Conservation (phyloP, 1,140 invertebrate genomes). For the Eurosta solidaginis region DNA sequence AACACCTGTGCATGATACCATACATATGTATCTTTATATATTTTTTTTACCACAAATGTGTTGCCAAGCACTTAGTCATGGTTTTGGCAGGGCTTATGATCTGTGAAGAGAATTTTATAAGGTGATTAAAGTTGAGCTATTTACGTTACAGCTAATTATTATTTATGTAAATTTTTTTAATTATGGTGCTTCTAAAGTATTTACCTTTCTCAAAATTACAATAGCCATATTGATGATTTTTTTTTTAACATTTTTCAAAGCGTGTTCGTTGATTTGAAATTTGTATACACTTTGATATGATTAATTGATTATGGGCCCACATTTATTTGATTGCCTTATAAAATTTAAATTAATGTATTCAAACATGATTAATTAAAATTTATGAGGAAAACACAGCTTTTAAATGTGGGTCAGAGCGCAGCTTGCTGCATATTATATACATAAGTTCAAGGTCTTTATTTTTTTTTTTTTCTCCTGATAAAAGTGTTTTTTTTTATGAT, state of each 20-base stretch:
- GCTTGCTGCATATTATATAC: too few species aligned
- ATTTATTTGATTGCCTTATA: too few species aligned
- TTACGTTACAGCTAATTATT: slow-evolving; percentile 10
- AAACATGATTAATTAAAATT: too few species aligned
- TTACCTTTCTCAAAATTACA: background rate
- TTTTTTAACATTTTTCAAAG: too few species aligned
- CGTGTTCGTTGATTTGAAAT: background rate
- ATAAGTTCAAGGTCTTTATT: too few species aligned
- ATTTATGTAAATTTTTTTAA: slow-evolving; percentile 19
- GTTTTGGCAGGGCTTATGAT: background rate
- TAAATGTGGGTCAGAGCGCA: too few species aligned
- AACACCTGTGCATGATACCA: background rate
- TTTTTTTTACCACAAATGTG: background rate
- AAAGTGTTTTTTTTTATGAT: too few species aligned
- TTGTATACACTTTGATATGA: background rate
- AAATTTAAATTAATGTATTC: too few species aligned
- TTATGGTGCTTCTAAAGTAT: background rate
- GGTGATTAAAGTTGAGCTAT: slow-evolving; percentile 23
- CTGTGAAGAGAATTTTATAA: slow-evolving; percentile 3
- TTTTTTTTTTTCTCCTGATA: too few species aligned
- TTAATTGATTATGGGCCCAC: too few species aligned
- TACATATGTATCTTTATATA: background rate
- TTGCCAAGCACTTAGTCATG: background rate
- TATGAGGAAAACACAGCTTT: too few species aligned
- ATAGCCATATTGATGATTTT: background rate